Conservation (phyloP, 2,797 vertebrate species). For the Denticeps clupeoides region DNA sequence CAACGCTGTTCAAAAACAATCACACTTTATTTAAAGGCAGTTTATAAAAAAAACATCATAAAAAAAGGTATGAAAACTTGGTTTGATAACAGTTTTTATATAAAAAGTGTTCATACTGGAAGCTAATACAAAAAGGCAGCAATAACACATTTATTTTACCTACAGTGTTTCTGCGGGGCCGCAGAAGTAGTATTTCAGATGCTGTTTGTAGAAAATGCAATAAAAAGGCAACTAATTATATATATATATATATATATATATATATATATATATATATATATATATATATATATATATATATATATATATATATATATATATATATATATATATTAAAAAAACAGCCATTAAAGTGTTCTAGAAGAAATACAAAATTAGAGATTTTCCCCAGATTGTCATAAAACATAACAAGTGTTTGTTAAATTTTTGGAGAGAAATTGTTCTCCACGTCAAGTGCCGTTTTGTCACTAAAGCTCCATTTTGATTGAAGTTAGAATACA, state of each 20-base stretch:
- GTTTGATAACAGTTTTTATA: slow-evolving; percentile 53
- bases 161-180: slow-evolving; percentile 53
- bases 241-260: slow-evolving; percentile 20
- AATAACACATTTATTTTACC: slow-evolving; percentile 51
- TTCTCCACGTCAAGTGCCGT: slow-evolving; percentile 62
- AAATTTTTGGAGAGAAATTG: slow-evolving; percentile 45
- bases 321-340: no score
- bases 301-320: no score
- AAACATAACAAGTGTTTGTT: slow-evolving; percentile 60
- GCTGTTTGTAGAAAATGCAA: slow-evolving; percentile 64
- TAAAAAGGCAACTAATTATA: slow-evolving; percentile 2
- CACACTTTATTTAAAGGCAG: slow-evolving; percentile 97
- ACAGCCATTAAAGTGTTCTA: background rate
- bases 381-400: slow-evolving; percentile 3
- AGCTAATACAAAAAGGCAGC: slow-evolving; percentile 66
- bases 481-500: no score
- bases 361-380: background rate
- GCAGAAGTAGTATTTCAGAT: slow-evolving; percentile 47
- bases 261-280: no score
- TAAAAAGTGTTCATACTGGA: slow-evolving; percentile 72
- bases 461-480: slow-evolving; percentile 59
- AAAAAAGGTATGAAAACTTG: slow-evolving; percentile 54
- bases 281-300: no score
- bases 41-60: slow-evolving; percentile 57
- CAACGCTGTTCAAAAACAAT: slow-evolving; percentile 35